phyloP scores from a whole-genome alignment of 2,888 invertebrate genomes.

The Nipponacmea schrenckii region DNA sequence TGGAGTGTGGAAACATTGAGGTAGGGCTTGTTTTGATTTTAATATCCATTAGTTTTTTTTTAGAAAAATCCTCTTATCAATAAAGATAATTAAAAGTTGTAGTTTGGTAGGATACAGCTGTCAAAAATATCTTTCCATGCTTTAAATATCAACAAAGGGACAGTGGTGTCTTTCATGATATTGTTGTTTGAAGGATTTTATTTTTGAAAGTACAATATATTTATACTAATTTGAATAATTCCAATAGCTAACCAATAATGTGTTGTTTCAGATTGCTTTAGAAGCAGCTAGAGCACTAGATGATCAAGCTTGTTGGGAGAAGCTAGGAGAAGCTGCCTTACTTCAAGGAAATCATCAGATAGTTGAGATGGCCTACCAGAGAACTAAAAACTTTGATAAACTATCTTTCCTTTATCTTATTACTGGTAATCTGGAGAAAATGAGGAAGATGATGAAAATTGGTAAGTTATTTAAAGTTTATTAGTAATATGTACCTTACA shows the following conservation, averaged over 20 bases:
- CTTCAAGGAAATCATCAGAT: slow-evolving; percentile 79
- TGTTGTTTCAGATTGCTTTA: slow-evolving; percentile 74
- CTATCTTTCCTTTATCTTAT: slow-evolving; percentile 96
- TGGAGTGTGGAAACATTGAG: slow-evolving; percentile 98
- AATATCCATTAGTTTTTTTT: background rate
- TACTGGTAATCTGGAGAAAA: slow-evolving; percentile 96
- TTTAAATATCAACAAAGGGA: no score
- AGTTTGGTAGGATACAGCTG: background rate
- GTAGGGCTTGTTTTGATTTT: slow-evolving; percentile 69
- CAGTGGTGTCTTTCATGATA: no score
- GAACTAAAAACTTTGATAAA: slow-evolving; percentile 99
- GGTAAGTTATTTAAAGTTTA: slow-evolving; percentile 40
- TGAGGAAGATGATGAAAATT: slow-evolving; percentile 98
- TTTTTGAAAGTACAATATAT: no score
- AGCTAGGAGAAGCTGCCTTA: slow-evolving; percentile 91
- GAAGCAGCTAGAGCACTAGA: slow-evolving; percentile 96
- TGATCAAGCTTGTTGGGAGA: slow-evolving; percentile 95
- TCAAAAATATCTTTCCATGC: no score
- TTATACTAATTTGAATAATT: no score
- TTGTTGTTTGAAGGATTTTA: no score
- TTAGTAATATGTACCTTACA: no score
- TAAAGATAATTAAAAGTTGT: slow-evolving; percentile 3
- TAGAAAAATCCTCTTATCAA: background rate
- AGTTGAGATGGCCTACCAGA: slow-evolving; percentile 99
- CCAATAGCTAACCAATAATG: no score